phyloP scores from a whole-genome alignment of 2,888 invertebrate species.

The Melanophora roralis region DNA sequence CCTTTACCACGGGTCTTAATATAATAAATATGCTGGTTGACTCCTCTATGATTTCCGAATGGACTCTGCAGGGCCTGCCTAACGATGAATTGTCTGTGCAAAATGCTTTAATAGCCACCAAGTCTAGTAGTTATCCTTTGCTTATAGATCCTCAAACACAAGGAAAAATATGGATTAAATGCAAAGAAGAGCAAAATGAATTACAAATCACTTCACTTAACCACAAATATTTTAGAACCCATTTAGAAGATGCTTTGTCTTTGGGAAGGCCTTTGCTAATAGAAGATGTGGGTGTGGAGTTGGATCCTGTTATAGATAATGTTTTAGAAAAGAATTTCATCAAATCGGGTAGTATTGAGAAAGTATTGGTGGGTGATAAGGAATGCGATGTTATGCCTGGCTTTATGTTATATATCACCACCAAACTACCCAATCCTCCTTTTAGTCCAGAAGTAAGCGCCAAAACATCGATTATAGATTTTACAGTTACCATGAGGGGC shows the following conservation, averaged over 20 bases:
- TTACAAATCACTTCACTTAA: slow-evolving; percentile 95
- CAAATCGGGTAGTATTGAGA: slow-evolving; percentile 96
- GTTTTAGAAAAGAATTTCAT: slow-evolving; percentile 98
- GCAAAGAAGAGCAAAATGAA: slow-evolving; percentile 92
- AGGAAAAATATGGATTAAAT: slow-evolving; percentile 98
- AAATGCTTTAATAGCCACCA: slow-evolving; percentile 97
- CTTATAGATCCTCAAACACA: slow-evolving; percentile 97
- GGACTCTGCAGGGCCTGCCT: slow-evolving; percentile 96
- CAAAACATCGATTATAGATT: slow-evolving; percentile 97
- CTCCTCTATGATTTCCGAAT: slow-evolving; percentile 92
- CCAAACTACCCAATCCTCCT: slow-evolving; percentile 96
- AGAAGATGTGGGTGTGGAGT: slow-evolving; percentile 95
- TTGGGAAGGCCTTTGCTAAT: slow-evolving; percentile 92
- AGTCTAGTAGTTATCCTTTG: slow-evolving; percentile 95
- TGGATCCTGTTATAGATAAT: slow-evolving; percentile 97
- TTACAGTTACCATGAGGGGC: slow-evolving; percentile 97
- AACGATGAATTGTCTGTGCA: slow-evolving; percentile 97
- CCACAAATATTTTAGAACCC: slow-evolving; percentile 96
- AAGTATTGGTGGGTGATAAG: slow-evolving; percentile 95
- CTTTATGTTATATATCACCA: slow-evolving; percentile 96
- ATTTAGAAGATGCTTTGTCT: slow-evolving; percentile 91
- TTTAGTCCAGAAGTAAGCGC: slow-evolving; percentile 98
- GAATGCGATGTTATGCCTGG: slow-evolving; percentile 98
- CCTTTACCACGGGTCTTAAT: slow-evolving; percentile 90
- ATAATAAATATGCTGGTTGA: slow-evolving; percentile 95